A percentile compares a stretch with the other conserved stretches of the same genome.
phyloP scores from a whole-genome alignment of 1,140 invertebrate species.

The Eciton burchellii region DNA sequence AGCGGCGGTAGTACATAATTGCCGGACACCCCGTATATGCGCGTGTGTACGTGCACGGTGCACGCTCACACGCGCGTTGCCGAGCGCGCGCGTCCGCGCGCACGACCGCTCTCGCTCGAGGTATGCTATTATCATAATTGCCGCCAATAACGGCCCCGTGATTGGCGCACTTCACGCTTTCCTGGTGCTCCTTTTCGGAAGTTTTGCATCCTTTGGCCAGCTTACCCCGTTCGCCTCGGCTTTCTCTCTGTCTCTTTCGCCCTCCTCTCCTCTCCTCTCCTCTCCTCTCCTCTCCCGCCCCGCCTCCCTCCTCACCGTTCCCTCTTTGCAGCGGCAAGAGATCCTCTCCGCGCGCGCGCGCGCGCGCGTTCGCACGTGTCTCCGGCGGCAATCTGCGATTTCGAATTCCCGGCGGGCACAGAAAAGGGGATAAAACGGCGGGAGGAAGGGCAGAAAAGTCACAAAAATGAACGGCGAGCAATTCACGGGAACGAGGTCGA shows the following conservation, averaged over 20 bases:
- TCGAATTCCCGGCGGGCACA: constrained; percentile 37
- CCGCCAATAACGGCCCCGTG: constrained; percentile 84
- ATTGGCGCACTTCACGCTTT: constrained; percentile 84
- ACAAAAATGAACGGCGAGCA: constrained; percentile 54
- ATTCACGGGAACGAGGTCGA: constrained; percentile 53
- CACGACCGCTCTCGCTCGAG: constrained; percentile 80
- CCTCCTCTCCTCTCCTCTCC: background rate
- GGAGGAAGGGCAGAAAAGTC: constrained; percentile 3
- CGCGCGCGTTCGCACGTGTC: constrained; percentile 11
- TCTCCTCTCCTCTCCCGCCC: constrained; percentile 29
- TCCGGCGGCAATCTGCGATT: constrained; percentile 39
- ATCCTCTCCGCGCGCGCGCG: background rate
- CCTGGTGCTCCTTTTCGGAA: constrained; percentile 82
- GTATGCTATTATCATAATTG: constrained; percentile 86
- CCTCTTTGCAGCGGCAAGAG: constrained; percentile 24
- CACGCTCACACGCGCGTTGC: constrained; percentile 32
- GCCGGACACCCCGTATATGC: constrained; percentile 55
- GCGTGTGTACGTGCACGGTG: constrained; percentile 34
- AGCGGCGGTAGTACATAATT: constrained; percentile 1
- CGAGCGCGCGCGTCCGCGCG: constrained; percentile 33
- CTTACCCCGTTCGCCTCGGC: constrained; percentile 56
- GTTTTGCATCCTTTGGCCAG: constrained; percentile 77
- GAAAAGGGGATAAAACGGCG: background rate
- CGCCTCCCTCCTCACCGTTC: constrained; percentile 1
- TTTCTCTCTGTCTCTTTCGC: constrained; percentile 27